Base-by-base conservation (phyloP, 2,797 vertebrate genomes). In the Esox lucius region DNA sequence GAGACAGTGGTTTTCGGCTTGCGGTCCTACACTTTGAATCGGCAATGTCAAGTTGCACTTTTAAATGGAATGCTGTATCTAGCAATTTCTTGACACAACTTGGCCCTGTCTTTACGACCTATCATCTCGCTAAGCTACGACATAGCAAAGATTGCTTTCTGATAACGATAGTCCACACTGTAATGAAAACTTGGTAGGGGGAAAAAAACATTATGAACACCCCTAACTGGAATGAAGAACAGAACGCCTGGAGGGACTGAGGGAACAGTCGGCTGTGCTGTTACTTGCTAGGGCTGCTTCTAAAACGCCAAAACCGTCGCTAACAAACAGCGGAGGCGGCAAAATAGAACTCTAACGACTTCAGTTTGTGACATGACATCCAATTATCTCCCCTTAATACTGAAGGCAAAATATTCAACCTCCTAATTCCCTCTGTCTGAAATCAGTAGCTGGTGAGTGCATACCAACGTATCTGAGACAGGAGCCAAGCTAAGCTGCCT, bases 291-390 rank as follows among this genome's bases (percentile, higher is more conserved):
- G 35, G 9, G 2, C 39, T 12, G 39, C 12, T 17, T 22, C 11
- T 1, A 4, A 31, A 53, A n/a, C 31, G 26, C 31, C 49, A 17
- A 35, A 59, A 59, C 39, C 70, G 6, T 61, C 7, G 4, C 19
- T 59, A 71, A 71, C 15, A 70, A 71, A 56, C 70, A 46, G 11
- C 31, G 39, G 70, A 24, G 51, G 56, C 33, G 26, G 56, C 19
- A 49, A 70, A 33, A 70, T 22, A 22, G 68, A 70, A 48, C 48
- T 22, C 46, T 70, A 70, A 53, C 31, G 26, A 26, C 49, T 56
- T 56, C 28, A 28, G 69, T 17, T 49, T 22, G 69, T 71, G 49
- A 35, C 51, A n/a, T 31, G 5, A 53, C 53, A 56, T 22, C 56
- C 5, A 17, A 56, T 56, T 71, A 51, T 2, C n/a, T 15, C 28